phyloP scores from a whole-genome alignment of 2,888 invertebrate genomes.

The Adela reaumurella region DNA sequence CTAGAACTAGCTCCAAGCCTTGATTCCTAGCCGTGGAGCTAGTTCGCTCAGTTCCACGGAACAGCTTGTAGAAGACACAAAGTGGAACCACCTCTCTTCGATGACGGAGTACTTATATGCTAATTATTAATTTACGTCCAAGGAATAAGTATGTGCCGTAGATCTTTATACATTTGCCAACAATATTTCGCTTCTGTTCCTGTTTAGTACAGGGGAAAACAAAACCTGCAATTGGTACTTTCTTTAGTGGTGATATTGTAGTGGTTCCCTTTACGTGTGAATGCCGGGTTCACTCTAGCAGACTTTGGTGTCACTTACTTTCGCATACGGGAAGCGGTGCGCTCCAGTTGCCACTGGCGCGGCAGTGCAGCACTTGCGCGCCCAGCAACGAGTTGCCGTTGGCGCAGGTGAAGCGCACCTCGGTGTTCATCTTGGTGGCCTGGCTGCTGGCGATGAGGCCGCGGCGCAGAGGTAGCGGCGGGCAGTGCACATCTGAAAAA shows the following conservation, averaged over 20 bases:
- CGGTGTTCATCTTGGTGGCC: conserved; percentile 71
- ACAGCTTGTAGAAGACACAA: too few species aligned
- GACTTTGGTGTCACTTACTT: conserved; percentile 58
- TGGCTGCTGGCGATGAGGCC: conserved; percentile 70
- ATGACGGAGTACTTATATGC: too few species aligned
- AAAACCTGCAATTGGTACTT: not conserved
- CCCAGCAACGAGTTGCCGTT: conserved; percentile 81
- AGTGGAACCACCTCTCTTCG: too few species aligned
- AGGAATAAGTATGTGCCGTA: too few species aligned
- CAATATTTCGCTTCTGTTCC: too few species aligned
- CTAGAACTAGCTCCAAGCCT: too few species aligned
- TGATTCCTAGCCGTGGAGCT: too few species aligned
- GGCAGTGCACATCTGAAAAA: conserved; percentile 68
- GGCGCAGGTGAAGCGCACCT: conserved; percentile 70
- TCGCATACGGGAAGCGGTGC: conserved; percentile 78
- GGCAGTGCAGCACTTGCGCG: conserved; percentile 66
- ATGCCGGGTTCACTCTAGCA: too few species aligned
- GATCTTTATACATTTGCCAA: too few species aligned
- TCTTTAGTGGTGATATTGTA: conserved; percentile 1
- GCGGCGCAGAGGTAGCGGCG: conserved; percentile 67
- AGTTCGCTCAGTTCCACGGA: too few species aligned
- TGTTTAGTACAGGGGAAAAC: too few species aligned
- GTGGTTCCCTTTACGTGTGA: not conserved
- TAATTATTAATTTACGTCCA: too few species aligned
- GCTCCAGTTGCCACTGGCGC: conserved; percentile 87